Base-by-base conservation (phyloP, 2,888 invertebrate genomes). In the Oscheius onirici region DNA sequence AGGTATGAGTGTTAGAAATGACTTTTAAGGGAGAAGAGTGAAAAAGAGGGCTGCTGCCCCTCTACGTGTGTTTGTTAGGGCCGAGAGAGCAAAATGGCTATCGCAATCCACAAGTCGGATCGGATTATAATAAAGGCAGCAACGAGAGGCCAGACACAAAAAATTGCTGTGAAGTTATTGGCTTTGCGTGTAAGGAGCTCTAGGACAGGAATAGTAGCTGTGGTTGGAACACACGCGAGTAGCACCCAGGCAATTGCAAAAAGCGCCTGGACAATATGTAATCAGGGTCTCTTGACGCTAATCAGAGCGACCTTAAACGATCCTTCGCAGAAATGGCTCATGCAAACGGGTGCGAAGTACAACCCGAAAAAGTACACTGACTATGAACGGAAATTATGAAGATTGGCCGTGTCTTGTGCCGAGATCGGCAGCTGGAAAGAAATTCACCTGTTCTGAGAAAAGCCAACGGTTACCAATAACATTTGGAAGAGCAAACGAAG, bases 21-120 rank as follows among this genome's bases (percentile, higher is more conserved):
- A 20, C 15, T 49, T 49, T 49, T 15, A 8, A 6, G 34, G 34
- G 8, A 6, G 17, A 8, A 6, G 34, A 8, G 8, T 34, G 17
- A 34, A 8, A 34, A 8, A 34, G 34, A 34, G 34, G 34, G 34
- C 34, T 34, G 15, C 55, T 11, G 34, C 28, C 28, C 28, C 6
- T n/a, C 5, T 55, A 28, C 28, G 55, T 55, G 55, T 55, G 24
- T 55, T 55, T 55, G 55, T 55, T 55, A 55, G 24, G 55, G 55
- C 6, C 20, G 46, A 6, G 34, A 34, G 8, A 34, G 34, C 34
- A 34, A 20, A 55, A 55, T 55, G 55, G 55, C 55, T 44, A 17
- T 28, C 40, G 40, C 49, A 49, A 17, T 17, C 49, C 49, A 28
- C 57, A 40, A 57, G 57, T 60, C 60, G 60, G 60, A 60, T 60